A percentile compares a stretch with the other conserved stretches of the same genome.
phyloP scores from a whole-genome alignment of 2,113 vertebrate genomes.

The Cynocephalus volans region DNA sequence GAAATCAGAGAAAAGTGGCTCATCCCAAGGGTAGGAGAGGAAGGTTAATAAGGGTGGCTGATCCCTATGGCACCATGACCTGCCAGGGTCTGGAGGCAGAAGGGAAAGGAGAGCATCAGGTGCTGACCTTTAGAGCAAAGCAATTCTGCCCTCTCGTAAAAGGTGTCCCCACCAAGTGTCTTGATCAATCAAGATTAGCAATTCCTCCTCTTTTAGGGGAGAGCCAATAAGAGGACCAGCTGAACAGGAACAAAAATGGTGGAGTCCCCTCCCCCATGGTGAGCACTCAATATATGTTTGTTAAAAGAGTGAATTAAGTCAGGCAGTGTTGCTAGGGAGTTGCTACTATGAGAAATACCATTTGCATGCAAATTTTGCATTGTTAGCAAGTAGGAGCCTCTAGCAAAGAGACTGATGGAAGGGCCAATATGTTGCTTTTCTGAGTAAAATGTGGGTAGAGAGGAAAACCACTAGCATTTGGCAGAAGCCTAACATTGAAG shows the following conservation, averaged over 20 bases:
- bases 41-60: background rate
- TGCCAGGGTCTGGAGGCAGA: background rate
- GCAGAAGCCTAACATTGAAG: background rate
- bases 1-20: background rate
- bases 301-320: constrained; percentile 63
- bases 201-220: background rate
- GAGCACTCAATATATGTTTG: background rate
- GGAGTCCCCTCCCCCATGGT: background rate
- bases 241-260: background rate
- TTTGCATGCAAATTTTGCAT: constrained; percentile 70
- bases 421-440: constrained; percentile 26
- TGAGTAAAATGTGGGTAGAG: background rate
- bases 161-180: background rate
- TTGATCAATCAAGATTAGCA: background rate
- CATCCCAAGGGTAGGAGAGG: background rate
- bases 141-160: background rate
- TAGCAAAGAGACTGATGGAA: constrained; percentile 56
- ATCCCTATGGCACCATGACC: background rate
- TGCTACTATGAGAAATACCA: constrained; percentile 55
- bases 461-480: background rate
- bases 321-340: constrained; percentile 46
- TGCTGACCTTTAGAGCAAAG: background rate
- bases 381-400: constrained; percentile 62
- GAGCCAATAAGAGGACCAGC: background rate
- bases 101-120: background rate